Evolutionary conservation across 2,113 vertebrate species (phyloP), one percentile per base, ranked within the genome.

Genomic region (Leptodactylus fuscus): DNA sequence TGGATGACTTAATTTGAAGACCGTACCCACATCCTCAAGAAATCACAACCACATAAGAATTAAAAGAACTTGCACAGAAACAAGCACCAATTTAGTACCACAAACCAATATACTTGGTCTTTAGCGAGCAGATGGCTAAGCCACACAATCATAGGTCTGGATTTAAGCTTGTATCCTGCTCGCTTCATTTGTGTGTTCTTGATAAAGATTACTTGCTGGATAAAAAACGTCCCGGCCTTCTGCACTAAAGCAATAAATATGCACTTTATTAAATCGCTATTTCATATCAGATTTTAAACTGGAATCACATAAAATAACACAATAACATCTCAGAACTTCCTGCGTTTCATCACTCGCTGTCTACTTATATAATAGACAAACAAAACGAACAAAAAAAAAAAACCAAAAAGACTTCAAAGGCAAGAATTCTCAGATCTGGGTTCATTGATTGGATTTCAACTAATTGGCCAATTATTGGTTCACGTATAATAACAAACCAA

Each of bases 21-120:
- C 82, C 53, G 82, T 83, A 87, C 88, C 88, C 79, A 82, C 87
- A 90, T 91, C 91, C 90, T 88, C 87, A 87, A 87, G 88, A 88
- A 87, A 88, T 87, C 88, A 88, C 82, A 87, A 69, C 89, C 87
- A 38, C 6, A 75, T 32, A 67, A 36, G 48, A 82, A 82, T 34
- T 69, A 87, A 91, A 91, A 81, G 70, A 69, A 88, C 89, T 38
- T 20, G 74, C 88, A 81, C 88, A 90, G 86, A 79, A 76, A 51
- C 87, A 86, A 88, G 46, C 83, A 89, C 88, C 89, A 89, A 90
- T 90, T 88, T 90, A 90, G 74, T 89, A 86, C 32, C 0, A 82
- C 77, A 90, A 79, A n/a, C 83, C 85, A 87, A 88, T 88, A 83
- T 88, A 81, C 49, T 34, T 83, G 85, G 87, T 82, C 84, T 36